Percentiles rank a stretch among this genome's conserved stretches.
Evolutionary conservation across 2,888 invertebrate genomes (phyloP).

Genomic region (Cephonodes hylas): DNA sequence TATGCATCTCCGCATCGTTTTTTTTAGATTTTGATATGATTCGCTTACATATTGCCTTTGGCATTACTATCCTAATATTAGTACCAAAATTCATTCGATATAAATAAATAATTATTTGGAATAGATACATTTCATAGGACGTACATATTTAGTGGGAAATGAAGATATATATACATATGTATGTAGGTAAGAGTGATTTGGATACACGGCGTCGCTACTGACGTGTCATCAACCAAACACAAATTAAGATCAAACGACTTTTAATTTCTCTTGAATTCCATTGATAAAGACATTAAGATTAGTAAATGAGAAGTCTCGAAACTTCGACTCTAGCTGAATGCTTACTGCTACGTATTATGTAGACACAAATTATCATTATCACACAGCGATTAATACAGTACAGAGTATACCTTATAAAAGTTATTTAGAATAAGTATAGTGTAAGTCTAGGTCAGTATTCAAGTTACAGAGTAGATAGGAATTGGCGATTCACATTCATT

Average conservation of each 20-base stretch:
- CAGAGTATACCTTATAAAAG: constrained; percentile 21
- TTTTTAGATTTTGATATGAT: constrained; percentile 52
- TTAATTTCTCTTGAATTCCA: neutral
- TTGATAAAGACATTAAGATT: neutral
- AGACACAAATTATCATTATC: constrained; percentile 33
- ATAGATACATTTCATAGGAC: neutral
- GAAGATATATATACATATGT: neutral
- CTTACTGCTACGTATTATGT: neutral
- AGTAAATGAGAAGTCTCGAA: neutral
- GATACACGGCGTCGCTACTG: neutral
- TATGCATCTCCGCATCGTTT: constrained; percentile 9
- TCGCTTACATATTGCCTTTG: constrained; percentile 51
- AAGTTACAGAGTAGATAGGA: neutral
- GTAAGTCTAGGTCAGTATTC: neutral
- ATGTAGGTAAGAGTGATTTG: neutral
- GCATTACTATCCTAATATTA: constrained; percentile 33
- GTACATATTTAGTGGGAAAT: constrained; percentile 4
- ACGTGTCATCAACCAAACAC: neutral
- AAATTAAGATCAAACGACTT: neutral
- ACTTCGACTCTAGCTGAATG: neutral
- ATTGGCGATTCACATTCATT: neutral
- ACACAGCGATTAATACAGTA: constrained; percentile 37
- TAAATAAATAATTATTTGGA: constrained; percentile 9
- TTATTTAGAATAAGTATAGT: constrained; percentile 18
- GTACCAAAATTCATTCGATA: constrained; percentile 10